Percentiles rank a stretch among this genome's conserved stretches.
These are phyloP conservation scores for Catostylus mosaicus DNA, from an alignment of 30 jellyfish, hydroid and myxozoan genomes.

Conservation along the genomic window DNA sequence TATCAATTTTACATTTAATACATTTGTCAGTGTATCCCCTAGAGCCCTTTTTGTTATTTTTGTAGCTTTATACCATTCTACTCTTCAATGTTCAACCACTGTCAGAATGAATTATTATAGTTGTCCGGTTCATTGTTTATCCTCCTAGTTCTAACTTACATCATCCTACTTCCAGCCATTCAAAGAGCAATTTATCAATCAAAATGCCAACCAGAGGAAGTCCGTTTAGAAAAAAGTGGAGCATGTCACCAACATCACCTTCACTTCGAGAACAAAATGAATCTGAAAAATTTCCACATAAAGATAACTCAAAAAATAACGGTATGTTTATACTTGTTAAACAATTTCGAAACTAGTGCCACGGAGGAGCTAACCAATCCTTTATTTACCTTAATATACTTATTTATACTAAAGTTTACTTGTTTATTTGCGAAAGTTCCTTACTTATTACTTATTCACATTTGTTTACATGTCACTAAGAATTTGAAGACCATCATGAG, in stretches of 20 bases:
- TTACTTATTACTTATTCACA: too few species aligned
- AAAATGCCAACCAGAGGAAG: constrained; percentile 34
- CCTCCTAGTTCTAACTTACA: not conserved
- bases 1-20: too few species aligned
- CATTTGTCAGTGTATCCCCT: too few species aligned
- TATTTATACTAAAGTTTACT: too few species aligned
- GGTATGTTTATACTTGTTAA: not conserved
- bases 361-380: too few species aligned
- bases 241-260: constrained; percentile 65
- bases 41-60: too few species aligned
- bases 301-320: not conserved
- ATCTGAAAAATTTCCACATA: not conserved
- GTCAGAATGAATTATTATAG: too few species aligned
- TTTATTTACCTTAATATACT: too few species aligned
- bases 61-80: too few species aligned
- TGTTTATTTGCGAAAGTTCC: too few species aligned
- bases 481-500: not conserved
- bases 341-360: too few species aligned
- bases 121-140: not conserved
- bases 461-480: not conserved
- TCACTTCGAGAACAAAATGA: constrained; percentile 48
- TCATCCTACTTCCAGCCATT: constrained; percentile 25
- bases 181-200: constrained; percentile 11
- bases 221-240: constrained; percentile 55
- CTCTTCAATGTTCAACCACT: too few species aligned